Evolutionary conservation across 2,113 vertebrate species (phyloP).

Genomic region (Tapirus terrestris): DNA sequence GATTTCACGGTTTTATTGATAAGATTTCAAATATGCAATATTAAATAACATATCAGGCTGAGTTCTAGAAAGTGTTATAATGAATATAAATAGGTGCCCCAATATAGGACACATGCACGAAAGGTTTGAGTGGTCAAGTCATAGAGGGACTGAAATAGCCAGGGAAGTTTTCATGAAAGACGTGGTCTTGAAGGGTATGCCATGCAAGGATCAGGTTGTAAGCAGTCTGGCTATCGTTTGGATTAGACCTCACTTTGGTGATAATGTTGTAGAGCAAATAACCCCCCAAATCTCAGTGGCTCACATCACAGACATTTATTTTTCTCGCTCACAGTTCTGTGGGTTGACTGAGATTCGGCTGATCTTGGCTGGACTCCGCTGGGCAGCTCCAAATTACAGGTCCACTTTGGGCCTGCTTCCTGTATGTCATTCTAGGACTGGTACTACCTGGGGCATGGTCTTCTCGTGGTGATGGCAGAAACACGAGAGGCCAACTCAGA

Average conservation of each 20-base stretch:
- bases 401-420: background rate
- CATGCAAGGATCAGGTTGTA: background rate
- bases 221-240: background rate
- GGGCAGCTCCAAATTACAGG: background rate
- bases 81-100: background rate
- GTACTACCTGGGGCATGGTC: background rate
- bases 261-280: background rate
- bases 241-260: background rate
- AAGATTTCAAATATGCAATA: background rate
- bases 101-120: background rate
- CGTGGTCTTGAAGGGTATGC: no score
- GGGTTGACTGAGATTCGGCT: background rate
- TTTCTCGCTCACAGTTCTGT: conserved; percentile 12
- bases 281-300: background rate
- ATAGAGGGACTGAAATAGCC: background rate
- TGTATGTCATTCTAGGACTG: background rate
- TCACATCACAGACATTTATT: background rate
- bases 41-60: background rate
- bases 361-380: conserved; percentile 21
- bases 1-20: background rate
- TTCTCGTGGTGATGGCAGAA: background rate
- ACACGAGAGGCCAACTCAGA: background rate
- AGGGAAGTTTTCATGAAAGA: background rate
- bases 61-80: background rate
- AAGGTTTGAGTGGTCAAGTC: background rate